A percentile compares a stretch with the other conserved stretches of the same genome.
Evolutionary conservation across 2,113 vertebrate species (phyloP).

Genomic region (Chamaetylas fuelleborni): DNA sequence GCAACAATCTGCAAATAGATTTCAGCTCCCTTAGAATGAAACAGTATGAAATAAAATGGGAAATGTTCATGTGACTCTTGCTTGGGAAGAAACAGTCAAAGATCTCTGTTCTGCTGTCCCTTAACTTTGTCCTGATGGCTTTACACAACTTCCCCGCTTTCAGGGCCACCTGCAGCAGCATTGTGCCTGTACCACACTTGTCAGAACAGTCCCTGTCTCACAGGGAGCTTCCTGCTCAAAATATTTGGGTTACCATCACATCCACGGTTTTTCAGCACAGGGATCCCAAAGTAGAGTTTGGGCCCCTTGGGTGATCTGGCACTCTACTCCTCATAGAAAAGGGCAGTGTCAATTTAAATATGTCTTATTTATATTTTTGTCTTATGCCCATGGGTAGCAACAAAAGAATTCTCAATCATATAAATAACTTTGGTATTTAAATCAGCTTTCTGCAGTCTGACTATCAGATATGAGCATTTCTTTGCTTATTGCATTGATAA

Average conservation of each 20-base stretch:
- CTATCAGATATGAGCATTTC: background rate
- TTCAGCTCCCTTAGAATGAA: background rate
- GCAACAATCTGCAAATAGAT: background rate
- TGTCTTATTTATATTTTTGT: background rate
- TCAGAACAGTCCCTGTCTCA: background rate
- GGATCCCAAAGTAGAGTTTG: background rate
- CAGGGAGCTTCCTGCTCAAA: background rate
- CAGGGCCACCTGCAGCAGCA: background rate
- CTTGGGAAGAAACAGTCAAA: background rate
- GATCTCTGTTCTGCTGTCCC: background rate
- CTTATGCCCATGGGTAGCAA: background rate
- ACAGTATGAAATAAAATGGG: background rate
- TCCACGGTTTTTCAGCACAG: background rate
- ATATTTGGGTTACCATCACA: background rate
- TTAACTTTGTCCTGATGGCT: background rate
- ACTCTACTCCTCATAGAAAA: background rate
- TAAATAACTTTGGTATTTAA: background rate
- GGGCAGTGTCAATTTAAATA: background rate
- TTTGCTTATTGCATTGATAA: background rate
- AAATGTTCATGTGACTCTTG: accelerated
- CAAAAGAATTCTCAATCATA: background rate
- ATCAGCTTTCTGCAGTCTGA: background rate
- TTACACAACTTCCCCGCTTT: background rate
- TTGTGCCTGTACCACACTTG: background rate
- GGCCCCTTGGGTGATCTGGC: background rate